Conservation (phyloP, 2,113 vertebrate species). For the Odocoileus hemionus region DNA sequence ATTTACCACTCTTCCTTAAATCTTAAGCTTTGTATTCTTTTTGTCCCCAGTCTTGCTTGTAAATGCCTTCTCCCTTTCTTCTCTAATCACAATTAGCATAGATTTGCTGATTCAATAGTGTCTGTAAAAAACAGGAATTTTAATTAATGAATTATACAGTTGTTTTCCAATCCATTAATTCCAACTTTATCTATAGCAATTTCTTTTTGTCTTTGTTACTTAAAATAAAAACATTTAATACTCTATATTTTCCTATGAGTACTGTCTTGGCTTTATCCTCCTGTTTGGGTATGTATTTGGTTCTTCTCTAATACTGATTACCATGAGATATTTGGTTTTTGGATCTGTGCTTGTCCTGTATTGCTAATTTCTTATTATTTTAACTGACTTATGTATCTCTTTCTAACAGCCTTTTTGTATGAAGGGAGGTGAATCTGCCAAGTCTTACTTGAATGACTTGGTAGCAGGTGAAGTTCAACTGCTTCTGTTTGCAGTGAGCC, state of each 20-base stretch:
- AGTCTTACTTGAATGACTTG: not conserved
- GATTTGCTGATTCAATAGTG: not conserved
- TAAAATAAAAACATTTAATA: not conserved
- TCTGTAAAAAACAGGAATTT: not conserved
- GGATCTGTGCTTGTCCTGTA: not conserved
- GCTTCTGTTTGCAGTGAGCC: not conserved
- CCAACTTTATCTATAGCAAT: not conserved
- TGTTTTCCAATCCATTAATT: not conserved
- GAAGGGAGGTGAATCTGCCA: not conserved
- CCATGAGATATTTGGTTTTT: not conserved
- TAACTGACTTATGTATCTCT: not conserved
- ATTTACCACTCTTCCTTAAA: not conserved
- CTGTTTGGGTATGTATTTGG: not conserved
- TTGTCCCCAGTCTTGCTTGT: not conserved
- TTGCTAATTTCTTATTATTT: not conserved
- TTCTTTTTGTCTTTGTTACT: not conserved
- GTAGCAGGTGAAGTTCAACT: not conserved
- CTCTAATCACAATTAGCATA: not conserved
- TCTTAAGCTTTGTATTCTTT: not conserved
- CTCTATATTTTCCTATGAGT: not conserved
- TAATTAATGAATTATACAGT: not conserved
- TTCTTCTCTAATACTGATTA: not conserved
- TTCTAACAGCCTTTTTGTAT: not conserved
- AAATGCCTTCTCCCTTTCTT: not conserved
- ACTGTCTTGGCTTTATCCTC: not conserved